Evolutionary conservation across 2,113 vertebrate species (phyloP).

Genomic region (Calypte anna): DNA sequence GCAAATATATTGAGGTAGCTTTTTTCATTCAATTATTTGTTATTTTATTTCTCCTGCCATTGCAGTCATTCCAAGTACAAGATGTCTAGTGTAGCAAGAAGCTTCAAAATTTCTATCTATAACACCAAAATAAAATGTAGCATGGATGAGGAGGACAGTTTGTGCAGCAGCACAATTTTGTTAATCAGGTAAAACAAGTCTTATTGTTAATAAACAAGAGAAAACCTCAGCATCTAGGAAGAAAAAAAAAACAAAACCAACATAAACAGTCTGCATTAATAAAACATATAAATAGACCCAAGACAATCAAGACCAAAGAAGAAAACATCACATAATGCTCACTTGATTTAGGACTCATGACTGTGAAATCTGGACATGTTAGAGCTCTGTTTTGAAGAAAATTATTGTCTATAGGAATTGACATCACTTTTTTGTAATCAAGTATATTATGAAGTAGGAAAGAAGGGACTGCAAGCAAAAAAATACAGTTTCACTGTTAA

Average conservation of each 20-base stretch:
- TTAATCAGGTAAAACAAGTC: not conserved
- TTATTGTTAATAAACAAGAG: not conserved
- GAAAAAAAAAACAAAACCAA: not conserved
- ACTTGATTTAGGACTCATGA: not conserved
- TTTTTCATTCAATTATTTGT: not conserved
- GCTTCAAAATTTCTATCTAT: not conserved
- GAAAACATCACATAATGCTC: not conserved
- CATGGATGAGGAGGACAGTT: not conserved
- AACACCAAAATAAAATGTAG: not conserved
- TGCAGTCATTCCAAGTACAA: not conserved
- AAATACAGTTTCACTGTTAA: not conserved
- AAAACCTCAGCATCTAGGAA: not conserved
- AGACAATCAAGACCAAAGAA: not conserved
- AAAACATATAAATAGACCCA: not conserved
- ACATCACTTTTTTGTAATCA: not conserved
- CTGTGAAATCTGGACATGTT: not conserved
- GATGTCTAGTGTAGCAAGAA: not conserved
- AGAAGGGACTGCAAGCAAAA: not conserved
- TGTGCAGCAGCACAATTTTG: not conserved
- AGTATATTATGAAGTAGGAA: not conserved
- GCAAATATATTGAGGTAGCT: not conserved
- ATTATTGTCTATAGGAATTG: not conserved
- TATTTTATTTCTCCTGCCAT: not conserved
- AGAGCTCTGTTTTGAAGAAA: not conserved
- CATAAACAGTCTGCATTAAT: not conserved